Percentiles rank a stretch among this genome's conserved stretches.
Conservation (phyloP, 2,888 invertebrate genomes). For the Drosophila mayaguana region DNA sequence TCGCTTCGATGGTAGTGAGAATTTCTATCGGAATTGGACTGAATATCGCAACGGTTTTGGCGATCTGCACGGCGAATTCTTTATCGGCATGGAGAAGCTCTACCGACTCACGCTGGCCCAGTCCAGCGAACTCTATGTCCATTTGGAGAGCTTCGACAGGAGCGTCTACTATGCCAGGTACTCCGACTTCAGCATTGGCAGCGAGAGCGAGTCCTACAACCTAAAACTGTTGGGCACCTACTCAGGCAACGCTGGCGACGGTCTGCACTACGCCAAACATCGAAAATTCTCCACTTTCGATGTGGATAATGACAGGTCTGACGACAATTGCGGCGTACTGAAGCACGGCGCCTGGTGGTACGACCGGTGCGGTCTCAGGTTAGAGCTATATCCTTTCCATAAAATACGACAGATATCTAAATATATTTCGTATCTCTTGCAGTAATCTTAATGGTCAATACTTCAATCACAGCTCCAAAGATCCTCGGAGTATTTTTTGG, state of each 20-base stretch:
- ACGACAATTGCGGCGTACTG: neutral
- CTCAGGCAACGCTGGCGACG: slow-evolving; percentile 4
- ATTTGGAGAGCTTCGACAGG: slow-evolving; percentile 4
- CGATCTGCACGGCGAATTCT: slow-evolving; percentile 9
- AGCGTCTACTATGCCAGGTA: slow-evolving; percentile 1
- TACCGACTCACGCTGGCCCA: neutral
- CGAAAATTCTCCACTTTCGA: slow-evolving; percentile 6
- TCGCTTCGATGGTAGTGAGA: slow-evolving; percentile 29
- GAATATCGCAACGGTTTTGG: slow-evolving; percentile 11
- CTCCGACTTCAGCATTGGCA: slow-evolving; percentile 1
- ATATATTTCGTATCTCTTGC: neutral
- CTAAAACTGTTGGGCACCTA: neutral
- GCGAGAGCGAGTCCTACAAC: neutral
- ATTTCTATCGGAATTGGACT: slow-evolving; percentile 15
- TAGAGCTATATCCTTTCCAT: neutral
- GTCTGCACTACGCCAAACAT: neutral
- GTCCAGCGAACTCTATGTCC: slow-evolving; percentile 6
- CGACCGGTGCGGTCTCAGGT: slow-evolving; percentile 15
- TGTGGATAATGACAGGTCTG: neutral
- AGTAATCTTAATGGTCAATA: slow-evolving; percentile 13
- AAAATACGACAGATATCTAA: neutral
- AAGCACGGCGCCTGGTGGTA: slow-evolving; percentile 18
- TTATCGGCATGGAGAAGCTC: slow-evolving; percentile 16
- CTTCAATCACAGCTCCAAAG: neutral
- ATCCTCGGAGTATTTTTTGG: slow-evolving; percentile 1